Conservation (phyloP, 2,113 vertebrate species). For the Gavialis gangeticus region DNA sequence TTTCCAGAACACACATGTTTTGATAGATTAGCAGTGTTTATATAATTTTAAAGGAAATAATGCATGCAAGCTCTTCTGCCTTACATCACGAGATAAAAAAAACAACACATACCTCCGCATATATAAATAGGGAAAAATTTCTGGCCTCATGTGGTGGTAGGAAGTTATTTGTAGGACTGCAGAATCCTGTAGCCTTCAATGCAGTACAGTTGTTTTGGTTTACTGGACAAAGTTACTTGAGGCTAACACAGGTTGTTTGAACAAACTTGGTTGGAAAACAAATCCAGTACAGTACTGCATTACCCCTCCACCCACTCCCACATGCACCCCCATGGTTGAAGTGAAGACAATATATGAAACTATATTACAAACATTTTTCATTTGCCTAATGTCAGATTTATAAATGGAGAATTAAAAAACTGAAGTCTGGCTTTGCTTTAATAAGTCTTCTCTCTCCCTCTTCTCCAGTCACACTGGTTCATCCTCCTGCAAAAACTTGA, state of each 20-base stretch:
- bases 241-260: background rate
- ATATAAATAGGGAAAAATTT: background rate
- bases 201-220: background rate
- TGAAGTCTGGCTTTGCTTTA: background rate
- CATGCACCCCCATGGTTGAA: background rate
- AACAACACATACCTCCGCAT: background rate
- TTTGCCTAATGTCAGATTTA: background rate
- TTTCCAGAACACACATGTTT: background rate
- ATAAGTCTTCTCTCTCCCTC: background rate
- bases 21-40: background rate
- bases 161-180: background rate
- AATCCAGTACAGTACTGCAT: constrained; percentile 23
- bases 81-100: background rate
- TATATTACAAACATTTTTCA: background rate
- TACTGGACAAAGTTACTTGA: background rate
- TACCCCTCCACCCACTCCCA: too few species aligned
- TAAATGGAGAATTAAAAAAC: background rate
- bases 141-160: background rate
- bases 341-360: background rate
- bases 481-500: too few species aligned
- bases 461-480: background rate
- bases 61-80: background rate
- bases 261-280: constrained; percentile 29
- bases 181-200: background rate
- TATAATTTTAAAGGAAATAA: background rate